phyloP scores from a whole-genome alignment of 2,888 invertebrate genomes.

The Entomobrya proxima region DNA sequence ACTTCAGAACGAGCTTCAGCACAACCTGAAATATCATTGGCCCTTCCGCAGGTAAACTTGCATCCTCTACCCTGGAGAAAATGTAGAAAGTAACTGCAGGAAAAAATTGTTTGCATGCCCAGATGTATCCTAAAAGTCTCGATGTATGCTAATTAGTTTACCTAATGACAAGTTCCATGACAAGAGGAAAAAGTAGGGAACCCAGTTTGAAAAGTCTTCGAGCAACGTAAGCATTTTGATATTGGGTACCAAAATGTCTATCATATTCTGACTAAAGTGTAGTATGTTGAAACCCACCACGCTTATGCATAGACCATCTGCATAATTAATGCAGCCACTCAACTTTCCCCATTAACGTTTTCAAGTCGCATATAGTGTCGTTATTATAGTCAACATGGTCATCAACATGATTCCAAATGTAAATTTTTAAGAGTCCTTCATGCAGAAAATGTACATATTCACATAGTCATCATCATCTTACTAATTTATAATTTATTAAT shows the following conservation, averaged over 20 bases:
- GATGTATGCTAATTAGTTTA: constrained; percentile 50
- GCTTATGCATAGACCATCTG: not conserved
- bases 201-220: not conserved
- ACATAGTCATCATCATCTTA: too few species aligned
- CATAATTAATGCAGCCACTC: constrained; percentile 46
- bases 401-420: too few species aligned
- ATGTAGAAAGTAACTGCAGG: not conserved
- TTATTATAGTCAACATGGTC: too few species aligned
- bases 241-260: too few species aligned
- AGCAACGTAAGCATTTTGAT: not conserved
- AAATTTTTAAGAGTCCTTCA: too few species aligned
- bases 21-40: not conserved
- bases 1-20: not conserved
- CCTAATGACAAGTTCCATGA: constrained; percentile 43
- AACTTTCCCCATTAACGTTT: constrained; percentile 28
- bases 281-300: too few species aligned
- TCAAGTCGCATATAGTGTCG: not conserved
- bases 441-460: too few species aligned
- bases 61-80: not conserved
- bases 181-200: constrained; percentile 11
- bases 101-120: not conserved
- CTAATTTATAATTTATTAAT: too few species aligned
- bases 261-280: too few species aligned
- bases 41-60: too few species aligned
- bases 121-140: constrained; percentile 6